These are phyloP conservation scores for rabbit (Oryctolagus cuniculus) DNA, from an alignment of 2,113 vertebrate genomes.

Conservation along the genomic window mOryCun1.1 NC_091448.1:64327501-64328000, in stretches of 20 bases:
- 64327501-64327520: too few relatives aligned
- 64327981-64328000: constrained; percentile 20
- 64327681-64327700: constrained; percentile 23
- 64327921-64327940: constrained; percentile 27
- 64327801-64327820: neutral
- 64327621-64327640: neutral
- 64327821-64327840: neutral
- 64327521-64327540: too few relatives aligned
- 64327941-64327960: constrained; percentile 44
- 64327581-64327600: too few relatives aligned
- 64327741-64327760: constrained; percentile 36
- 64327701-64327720: neutral
- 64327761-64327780: neutral
- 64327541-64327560: too few relatives aligned
- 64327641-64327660: constrained; percentile 24
- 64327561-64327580: too few relatives aligned
- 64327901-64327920: constrained; percentile 10
- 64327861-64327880: constrained; percentile 23
- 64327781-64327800: neutral
- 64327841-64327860: neutral
- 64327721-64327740: neutral
- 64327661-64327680: neutral
- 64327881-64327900: constrained; percentile 60
- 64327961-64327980: constrained; percentile 37
- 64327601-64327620: too few relatives aligned